Base-by-base conservation (phyloP, 1,140 invertebrate species). In the Drosophila bifasciata region DNA sequence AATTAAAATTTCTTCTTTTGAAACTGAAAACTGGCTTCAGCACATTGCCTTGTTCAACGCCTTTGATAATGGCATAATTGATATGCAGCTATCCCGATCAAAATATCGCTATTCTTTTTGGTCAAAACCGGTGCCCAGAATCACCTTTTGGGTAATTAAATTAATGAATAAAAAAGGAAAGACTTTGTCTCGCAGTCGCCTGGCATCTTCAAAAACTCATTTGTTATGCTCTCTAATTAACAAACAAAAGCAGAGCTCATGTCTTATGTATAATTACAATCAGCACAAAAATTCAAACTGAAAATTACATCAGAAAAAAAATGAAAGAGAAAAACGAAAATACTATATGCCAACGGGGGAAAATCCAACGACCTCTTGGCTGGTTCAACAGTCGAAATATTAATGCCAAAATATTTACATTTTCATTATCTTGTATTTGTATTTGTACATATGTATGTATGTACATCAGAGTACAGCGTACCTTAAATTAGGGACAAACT, bases 241-340 rank as follows among this genome's bases (percentile, higher is more conserved):
- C 48, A 51, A 85, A 77, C 68, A 46, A 58, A 39, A 50, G 45
- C 57, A 71, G 40, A 71, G 40, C 40, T 50, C 45, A 71, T 43
- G 49, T 76, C 57, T 76, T 52, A 72, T 59, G 85, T 48, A 72
- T 59, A 84, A 63, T 63, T 41, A 45, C 17, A 53, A 64, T 59
- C 7, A 69, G 43, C 17, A 40, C 46, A 64, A 41, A 64, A 41
- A 67, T n/a, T 15, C 13, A 52, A 52, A 72, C 62, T 43, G 21
- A 46, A 58, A 68, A 80, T 85, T 80, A 51, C 68, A 70, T 80
- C 86, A 85, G 77, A 60, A 63, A 44, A 44, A 52, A 46, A 51
- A 32, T 39, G 40, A 21, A 63, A 7, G n/a, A n/a, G n/a, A 63
- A 40, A 68, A 16, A 36, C 28, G 3, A 41, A 28, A 53, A 32